These are phyloP conservation scores for Calcarius lapponicus DNA, from an alignment of 2,797 vertebrate genomes.

Conservation along the genomic window DNA sequence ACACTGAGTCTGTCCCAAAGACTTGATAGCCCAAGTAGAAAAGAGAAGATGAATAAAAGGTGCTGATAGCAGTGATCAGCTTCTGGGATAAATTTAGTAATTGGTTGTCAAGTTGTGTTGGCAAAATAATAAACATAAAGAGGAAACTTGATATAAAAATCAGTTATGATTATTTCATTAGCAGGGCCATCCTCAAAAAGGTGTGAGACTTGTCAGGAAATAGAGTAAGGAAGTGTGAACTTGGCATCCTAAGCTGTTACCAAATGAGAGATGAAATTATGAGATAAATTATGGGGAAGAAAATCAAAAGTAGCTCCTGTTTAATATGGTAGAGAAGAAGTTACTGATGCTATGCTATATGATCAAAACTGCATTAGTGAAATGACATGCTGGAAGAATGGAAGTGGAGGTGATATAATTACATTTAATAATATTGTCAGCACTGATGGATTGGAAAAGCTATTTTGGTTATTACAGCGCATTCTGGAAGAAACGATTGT, in stretches of 20 bases:
- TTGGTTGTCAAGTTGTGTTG: not conserved
- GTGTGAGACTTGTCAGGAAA: not conserved
- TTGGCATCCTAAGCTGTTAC: not conserved
- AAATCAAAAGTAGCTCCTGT: not conserved
- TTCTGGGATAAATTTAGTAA: not conserved
- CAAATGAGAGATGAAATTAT: not conserved
- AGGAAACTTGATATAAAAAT: not conserved
- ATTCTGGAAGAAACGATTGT: not conserved
- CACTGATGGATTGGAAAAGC: not conserved
- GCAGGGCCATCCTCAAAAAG: not conserved
- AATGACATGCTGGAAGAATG: not conserved
- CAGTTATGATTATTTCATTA: not conserved
- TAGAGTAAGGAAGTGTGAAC: not conserved
- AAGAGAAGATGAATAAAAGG: not conserved
- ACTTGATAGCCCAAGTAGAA: not conserved
- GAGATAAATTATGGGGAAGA: not conserved
- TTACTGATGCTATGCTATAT: not conserved
- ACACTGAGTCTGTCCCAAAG: not conserved
- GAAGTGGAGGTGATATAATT: not conserved
- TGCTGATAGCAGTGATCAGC: not conserved
- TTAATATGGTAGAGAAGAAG: not conserved
- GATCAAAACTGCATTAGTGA: not conserved
- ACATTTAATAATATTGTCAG: not conserved
- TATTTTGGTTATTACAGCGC: not conserved
- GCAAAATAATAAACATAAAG: not conserved